Evolutionary conservation across 92 coral and sea anemone species (phyloP).

Genomic region (Chrysogorgia sp.): DNA sequence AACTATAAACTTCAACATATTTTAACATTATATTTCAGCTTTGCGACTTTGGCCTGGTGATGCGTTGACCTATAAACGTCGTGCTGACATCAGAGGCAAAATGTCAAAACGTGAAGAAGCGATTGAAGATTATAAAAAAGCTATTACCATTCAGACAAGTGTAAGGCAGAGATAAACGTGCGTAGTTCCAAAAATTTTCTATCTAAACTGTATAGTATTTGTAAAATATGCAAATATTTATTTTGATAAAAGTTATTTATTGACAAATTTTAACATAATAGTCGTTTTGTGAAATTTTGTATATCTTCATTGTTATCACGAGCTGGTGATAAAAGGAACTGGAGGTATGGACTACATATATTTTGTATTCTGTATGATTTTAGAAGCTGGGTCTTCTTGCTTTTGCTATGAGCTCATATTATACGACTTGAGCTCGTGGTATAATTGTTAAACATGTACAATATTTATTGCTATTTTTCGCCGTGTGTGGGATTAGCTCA

Average conservation of each 20-base stretch:
- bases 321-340: no score
- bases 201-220: background rate
- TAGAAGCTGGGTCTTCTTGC: no score
- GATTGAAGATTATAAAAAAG: slow-evolving; percentile 88
- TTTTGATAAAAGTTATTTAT: background rate
- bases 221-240: background rate
- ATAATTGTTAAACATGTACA: no score
- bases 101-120: slow-evolving; percentile 82
- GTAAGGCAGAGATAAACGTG: slow-evolving; percentile 23
- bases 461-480: background rate
- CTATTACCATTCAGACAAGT: slow-evolving; percentile 90
- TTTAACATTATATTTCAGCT: no score
- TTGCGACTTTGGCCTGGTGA: slow-evolving; percentile 95
- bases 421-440: no score
- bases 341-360: no score
- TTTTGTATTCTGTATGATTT: no score
- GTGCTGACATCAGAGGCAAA: slow-evolving; percentile 92
- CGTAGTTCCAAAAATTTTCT: background rate
- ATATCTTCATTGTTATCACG: no score
- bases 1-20: no score
- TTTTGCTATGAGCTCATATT: no score
- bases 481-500: slow-evolving; percentile 37
- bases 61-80: slow-evolving; percentile 90
- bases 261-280: no score
- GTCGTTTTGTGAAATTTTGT: no score